Evolutionary conservation across 2,888 invertebrate genomes (phyloP), one percentile per base, ranked within the genome.

Genomic region (Euzophera pinguis): DNA sequence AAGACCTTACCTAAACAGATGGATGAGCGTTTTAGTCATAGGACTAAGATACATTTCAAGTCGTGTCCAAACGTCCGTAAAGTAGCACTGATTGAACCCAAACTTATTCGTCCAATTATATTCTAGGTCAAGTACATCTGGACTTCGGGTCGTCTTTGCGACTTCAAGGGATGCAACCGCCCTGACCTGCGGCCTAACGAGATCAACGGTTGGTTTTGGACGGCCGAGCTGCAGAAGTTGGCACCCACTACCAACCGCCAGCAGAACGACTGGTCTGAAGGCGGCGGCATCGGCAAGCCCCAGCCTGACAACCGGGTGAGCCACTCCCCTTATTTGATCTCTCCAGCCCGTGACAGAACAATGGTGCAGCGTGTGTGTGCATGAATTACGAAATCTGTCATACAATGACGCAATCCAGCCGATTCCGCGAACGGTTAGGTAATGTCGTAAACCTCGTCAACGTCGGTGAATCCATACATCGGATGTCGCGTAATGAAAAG

Each of bases 171-270:
- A 56, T 97, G 97, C 76, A 95, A 96, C 71, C 93, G 97, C 53
- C 92, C 95, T 29, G 97, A 97, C 78, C 90, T 97, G 63, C 94
- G 96, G 65, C 97, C 97, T 34, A 91, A 94, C 59, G 92, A 93
- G 52, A 82, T 96, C 60, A 96, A 97, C 74, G 97, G 97, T 37
- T 97, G 97, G 97, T 97, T 97, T 92, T 97, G 97, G 97, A 96
- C 97, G 16, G 96, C 95, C 35, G 96, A 94, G 67, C 92, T 95
- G 51, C 96, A 95, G 84, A 97, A 97, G 81, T 84, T 97, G 67
- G 95, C 97, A 0, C 95, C 97, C 47, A 94, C 96, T 52, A 95
- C 92, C 53, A 94, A 96, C 86, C 92, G 96, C 50, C 92, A 92
- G 51, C 96, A 96, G 75, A 96, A 95, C 80, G 97, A 97, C 84